Base-by-base conservation (phyloP, 2,113 vertebrate species). In the Myiagra hebetior region DNA sequence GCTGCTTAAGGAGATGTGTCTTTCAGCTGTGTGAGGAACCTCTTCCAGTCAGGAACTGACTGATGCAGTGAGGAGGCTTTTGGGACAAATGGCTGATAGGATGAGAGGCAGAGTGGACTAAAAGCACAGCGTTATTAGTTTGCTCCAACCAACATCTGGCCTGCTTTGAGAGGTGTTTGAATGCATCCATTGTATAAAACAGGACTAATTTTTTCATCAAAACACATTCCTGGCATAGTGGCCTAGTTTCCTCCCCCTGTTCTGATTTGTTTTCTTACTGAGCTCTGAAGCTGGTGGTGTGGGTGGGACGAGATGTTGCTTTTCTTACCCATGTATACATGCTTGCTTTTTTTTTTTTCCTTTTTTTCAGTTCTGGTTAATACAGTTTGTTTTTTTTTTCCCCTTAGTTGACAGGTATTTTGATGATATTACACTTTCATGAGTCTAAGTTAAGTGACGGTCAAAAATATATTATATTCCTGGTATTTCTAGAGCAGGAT, bases 181-280 rank as follows among this genome's bases (percentile, higher is more conserved):
- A 79, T 3, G 1, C 56, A 75, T 31, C 26, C 0, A 0, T 76
- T 94, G 69, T 57, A 50, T 62, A 73, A 93, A 81, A 87, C n/a
- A 57, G 31, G 24, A 68, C 49, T 76, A 77, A 65, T 82, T 72
- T 81, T 92, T 96, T 89, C 21, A 93, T 85, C 70, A 82, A 89
- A 92, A 4, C 62, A 62, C 33, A 85, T 82, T 93, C 60, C 44
- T 95, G 64, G 80, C 79, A 56, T 35, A 86, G 56, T 84, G 57
- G 47, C 27, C 72, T 81, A 23, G 26, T 81, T 91, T 91, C 37
- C 41, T 78, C 41, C 47, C 42, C 10, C 27, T 68, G 10, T 64
- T 84, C 42, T 70, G 72, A 14, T 91, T 77, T 85, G 39, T 69
- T 85, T 96, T 77, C 53, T 52, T 64, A 68, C 21, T 78, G 87